Evolutionary conservation across 2,113 vertebrate genomes (phyloP), one percentile per base, ranked within the genome.

Genomic region (Phylloscopus whistleri): DNA sequence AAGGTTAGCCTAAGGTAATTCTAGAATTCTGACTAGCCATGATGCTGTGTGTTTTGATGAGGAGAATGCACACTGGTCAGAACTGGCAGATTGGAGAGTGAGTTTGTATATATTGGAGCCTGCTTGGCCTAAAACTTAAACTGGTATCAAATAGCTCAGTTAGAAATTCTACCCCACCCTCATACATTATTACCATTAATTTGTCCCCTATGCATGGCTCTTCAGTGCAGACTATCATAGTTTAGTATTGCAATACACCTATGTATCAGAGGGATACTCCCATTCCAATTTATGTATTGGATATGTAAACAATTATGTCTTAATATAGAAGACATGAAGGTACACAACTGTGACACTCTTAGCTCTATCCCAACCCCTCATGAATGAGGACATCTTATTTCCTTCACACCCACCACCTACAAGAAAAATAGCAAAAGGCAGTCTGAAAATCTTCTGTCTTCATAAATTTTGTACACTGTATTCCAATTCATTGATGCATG

Each of bases 21-120:
- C 86, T 67, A 80, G 84, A 94, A 93, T 49, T 92, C 76, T 94
- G 68, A 51, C 84, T 95, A 59, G 84, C 81, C 56, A 13, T 63
- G 33, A 16, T 11, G 5, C 30, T 78, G 16, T 55, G 19, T 84
- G 16, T 60, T 79, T 73, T 51, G 55, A 59, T 46, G 35, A 52
- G 8, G 24, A 66, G 23, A 73, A 90, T 33, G 31, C 76, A 92
- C 21, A 35, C 17, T 76, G 46, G 31, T 56, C 60, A 84, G 52
- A 93, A 75, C 22, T 31, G 31, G 49, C 41, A 62, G 26, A 46
- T 2, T 70, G 24, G 17, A 74, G 37, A 60, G 6, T 35, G 24
- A 83, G 24, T 46, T 26, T 28, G 5, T 43, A 24, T 59, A 43
- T 74, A 55, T 8, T 28, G 46, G 13, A 83, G 28, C 15, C 24